Conservation (phyloP, 2,888 invertebrate species). For the Amaurobius ferox region DNA sequence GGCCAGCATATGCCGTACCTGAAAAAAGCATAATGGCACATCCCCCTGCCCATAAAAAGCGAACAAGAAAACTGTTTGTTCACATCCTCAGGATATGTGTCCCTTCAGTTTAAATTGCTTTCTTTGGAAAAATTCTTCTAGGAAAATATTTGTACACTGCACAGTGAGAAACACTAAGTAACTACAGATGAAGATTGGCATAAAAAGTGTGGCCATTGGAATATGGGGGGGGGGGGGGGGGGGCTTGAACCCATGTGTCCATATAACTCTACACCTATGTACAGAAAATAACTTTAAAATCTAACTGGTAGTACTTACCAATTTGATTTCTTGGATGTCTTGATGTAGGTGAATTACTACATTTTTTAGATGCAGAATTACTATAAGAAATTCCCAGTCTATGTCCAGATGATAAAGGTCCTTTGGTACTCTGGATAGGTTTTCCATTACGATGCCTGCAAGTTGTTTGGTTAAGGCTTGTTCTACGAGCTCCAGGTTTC, state of each 20-base stretch:
- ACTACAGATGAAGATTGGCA: not conserved
- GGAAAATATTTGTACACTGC: no score
- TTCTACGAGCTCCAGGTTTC: constrained; percentile 40
- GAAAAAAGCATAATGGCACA: no score
- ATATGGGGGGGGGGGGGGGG: no score
- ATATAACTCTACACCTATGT: not conserved
- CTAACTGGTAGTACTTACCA: constrained; percentile 20
- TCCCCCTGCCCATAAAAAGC: no score
- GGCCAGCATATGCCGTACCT: no score
- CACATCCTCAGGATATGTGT: no score
- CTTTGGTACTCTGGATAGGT: constrained; percentile 44
- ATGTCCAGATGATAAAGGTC: constrained; percentile 23
- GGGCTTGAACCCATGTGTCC: no score
- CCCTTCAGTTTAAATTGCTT: no score
- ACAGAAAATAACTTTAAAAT: not conserved
- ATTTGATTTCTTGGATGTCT: constrained; percentile 57
- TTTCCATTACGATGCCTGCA: constrained; percentile 53
- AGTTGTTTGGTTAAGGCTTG: constrained; percentile 52
- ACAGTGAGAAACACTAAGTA: no score
- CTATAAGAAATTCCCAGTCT: constrained; percentile 52
- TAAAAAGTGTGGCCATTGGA: no score
- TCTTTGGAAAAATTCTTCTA: no score
- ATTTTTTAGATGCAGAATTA: constrained; percentile 38
- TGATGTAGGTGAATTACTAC: constrained; percentile 47
- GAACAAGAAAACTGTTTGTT: no score